Evolutionary conservation across 1,140 invertebrate species (phyloP).

Genomic region (Aporrectodea caliginosa): DNA sequence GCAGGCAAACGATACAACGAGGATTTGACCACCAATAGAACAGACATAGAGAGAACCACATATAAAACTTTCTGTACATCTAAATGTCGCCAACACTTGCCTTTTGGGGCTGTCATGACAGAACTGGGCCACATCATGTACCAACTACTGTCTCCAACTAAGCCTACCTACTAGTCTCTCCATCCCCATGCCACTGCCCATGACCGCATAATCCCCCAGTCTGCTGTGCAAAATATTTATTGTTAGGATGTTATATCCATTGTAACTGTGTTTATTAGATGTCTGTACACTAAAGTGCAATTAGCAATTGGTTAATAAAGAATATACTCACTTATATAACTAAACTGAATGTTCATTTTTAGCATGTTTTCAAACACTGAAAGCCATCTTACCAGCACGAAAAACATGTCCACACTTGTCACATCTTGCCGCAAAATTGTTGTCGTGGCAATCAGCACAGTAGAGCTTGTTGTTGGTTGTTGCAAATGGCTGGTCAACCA

Average conservation of each 20-base stretch:
- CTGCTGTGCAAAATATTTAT: too few relatives aligned
- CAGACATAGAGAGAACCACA: background rate
- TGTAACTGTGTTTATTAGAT: too few relatives aligned
- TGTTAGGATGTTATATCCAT: too few relatives aligned
- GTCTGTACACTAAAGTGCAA: too few relatives aligned
- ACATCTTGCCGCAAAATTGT: conserved; percentile 96
- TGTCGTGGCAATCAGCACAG: conserved; percentile 98
- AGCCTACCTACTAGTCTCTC: too few relatives aligned
- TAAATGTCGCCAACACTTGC: background rate
- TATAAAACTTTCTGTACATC: background rate
- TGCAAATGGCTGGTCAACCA: conserved; percentile 99
- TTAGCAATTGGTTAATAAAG: too few relatives aligned
- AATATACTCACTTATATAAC: too few relatives aligned
- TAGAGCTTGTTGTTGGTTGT: conserved; percentile 92
- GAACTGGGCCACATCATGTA: background rate
- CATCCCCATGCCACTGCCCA: too few relatives aligned
- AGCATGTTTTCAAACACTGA: too few relatives aligned
- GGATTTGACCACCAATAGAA: background rate
- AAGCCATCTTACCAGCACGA: conserved; percentile 76
- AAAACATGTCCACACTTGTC: conserved; percentile 98
- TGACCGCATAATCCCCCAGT: too few relatives aligned
- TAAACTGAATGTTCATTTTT: too few relatives aligned
- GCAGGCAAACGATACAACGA: background rate
- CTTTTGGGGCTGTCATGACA: background rate
- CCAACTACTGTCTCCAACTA: background rate